phyloP scores from a whole-genome alignment of 2,797 vertebrate genomes.

The Merluccius polli region DNA sequence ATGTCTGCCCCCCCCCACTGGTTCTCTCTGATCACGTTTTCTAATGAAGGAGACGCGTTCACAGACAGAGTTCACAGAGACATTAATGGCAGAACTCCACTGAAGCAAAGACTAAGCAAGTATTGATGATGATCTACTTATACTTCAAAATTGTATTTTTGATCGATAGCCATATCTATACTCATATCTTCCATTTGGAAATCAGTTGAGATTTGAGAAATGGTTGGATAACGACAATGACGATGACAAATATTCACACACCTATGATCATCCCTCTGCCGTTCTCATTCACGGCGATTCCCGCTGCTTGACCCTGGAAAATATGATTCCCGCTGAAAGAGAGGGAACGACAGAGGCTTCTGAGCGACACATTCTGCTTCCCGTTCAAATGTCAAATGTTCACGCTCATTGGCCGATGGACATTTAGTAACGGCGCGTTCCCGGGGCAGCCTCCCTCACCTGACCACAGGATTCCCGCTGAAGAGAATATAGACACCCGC shows the following conservation, averaged over 20 bases:
- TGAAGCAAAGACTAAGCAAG: not conserved
- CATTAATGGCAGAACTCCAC: not conserved
- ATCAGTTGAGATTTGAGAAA: not conserved
- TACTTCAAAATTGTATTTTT: not conserved
- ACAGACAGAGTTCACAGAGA: not conserved
- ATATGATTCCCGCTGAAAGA: conserved; percentile 86
- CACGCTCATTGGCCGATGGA: not conserved
- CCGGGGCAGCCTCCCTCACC: conserved; percentile 61
- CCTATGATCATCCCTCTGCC: conserved; percentile 89
- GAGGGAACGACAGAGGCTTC: not conserved
- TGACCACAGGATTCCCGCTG: conserved; percentile 88
- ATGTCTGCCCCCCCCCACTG: conserved; percentile 92
- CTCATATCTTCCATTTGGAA: not conserved
- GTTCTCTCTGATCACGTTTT: conserved; percentile 89
- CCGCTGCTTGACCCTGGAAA: conserved; percentile 90
- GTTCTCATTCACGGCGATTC: conserved; percentile 90
- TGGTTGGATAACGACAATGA: not conserved
- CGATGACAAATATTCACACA: conserved; percentile 41
- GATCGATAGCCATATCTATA: not conserved
- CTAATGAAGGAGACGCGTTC: conserved; percentile 51
- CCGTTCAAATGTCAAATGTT: not conserved
- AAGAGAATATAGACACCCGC: conserved; percentile 93
- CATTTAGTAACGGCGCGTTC: not conserved
- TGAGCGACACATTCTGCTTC: not conserved
- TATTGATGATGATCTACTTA: not conserved